Base-by-base conservation (phyloP, 1,140 invertebrate species). In the Eupeodes corollae region DNA sequence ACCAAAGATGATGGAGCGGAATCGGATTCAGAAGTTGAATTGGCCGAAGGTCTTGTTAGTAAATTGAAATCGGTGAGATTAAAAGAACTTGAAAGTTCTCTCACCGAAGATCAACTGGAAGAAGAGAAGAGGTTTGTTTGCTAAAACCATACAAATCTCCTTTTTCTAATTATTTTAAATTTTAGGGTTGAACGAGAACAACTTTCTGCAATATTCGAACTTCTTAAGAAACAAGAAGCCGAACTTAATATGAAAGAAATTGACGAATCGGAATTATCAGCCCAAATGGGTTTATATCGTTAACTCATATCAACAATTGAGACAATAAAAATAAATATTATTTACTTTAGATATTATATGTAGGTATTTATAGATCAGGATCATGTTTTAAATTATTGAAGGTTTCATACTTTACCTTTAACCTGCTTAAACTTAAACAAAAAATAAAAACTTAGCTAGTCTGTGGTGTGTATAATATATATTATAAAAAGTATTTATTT, bases 241-340 rank as follows among this genome's bases (percentile, higher is more conserved):
- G 62, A 65, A 47, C 19, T 65, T 3, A 65, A 65, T 50, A 59
- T 59, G 9, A 60, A 61, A 34, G 62, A 65, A 52, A 65, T 65
- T 1, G 62, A 63, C 37, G 62, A 65, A 19, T 45, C 44, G 18
- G 62, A 65, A 42, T 54, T 65, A 13, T 59, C 57, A 31, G 52
- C 60, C n/a, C 62, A 65, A 51, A 52, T 65, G 19, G 54, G 55
- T 18, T 40, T 65, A 19, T 65, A 65, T 49, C 62, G 62, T 44
- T 65, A 38, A 51, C 8, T 26, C 21, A 26, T 26, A 26, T 26
- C 21, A 26, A 26, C 3, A 26, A 5, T 8, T 5, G 8, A 8
- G 21, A 26, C 21, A 26, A 26, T 26, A 26, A 26, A 26, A 26
- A 26, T 8, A 26, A 26, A 26, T 5, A 26, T 26, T 26, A 26